Evolutionary conservation across 2,113 vertebrate genomes (phyloP).

Genomic region (Aegypius monachus): DNA sequence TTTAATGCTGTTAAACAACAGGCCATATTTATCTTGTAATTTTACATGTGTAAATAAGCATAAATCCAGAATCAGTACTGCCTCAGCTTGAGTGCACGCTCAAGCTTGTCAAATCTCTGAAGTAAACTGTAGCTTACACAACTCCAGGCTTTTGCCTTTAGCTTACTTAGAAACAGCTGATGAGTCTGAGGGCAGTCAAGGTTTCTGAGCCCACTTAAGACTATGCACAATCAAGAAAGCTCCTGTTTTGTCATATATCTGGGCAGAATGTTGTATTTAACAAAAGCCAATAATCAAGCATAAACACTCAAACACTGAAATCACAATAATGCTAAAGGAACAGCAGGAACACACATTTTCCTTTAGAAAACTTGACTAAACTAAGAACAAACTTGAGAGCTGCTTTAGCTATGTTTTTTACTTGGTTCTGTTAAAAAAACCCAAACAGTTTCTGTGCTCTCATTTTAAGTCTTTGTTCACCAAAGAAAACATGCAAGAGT

Average conservation of each 20-base stretch:
- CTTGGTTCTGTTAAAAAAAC: background rate
- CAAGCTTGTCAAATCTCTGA: background rate
- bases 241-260: background rate
- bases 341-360: background rate
- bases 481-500: background rate
- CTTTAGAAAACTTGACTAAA: background rate
- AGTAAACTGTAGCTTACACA: background rate
- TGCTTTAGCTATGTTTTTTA: background rate
- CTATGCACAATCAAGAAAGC: background rate
- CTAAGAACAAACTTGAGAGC: background rate
- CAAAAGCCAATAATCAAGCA: background rate
- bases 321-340: background rate
- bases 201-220: background rate
- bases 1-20: background rate
- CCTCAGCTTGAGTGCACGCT: background rate
- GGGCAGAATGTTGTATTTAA: background rate
- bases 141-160: background rate
- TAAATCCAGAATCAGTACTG: background rate
- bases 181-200: background rate
- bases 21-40: background rate
- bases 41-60: background rate
- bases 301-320: background rate
- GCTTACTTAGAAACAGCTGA: background rate
- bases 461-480: background rate
- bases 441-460: background rate